Evolutionary conservation across 2,888 invertebrate genomes (phyloP).

Genomic region (Patella depressa): DNA sequence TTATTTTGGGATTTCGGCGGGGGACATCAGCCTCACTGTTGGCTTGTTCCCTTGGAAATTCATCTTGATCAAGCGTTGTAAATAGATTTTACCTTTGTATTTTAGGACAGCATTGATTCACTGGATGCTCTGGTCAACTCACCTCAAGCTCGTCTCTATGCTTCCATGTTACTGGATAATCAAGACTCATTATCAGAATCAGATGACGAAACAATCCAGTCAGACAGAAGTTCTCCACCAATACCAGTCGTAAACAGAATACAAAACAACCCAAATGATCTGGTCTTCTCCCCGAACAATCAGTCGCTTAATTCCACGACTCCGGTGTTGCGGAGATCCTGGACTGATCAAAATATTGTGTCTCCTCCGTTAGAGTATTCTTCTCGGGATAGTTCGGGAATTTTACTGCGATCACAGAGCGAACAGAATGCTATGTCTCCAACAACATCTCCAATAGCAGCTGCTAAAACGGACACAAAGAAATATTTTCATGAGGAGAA

Average conservation of each 20-base stretch:
- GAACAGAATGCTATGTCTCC: background rate
- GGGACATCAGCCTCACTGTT: too few species aligned
- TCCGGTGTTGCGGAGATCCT: background rate
- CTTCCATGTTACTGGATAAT: background rate
- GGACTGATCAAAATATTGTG: background rate
- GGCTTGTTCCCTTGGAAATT: too few species aligned
- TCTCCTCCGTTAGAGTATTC: background rate
- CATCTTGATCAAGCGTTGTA: too few species aligned
- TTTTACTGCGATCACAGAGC: background rate
- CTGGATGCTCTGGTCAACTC: conserved; percentile 18
- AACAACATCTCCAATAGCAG: background rate
- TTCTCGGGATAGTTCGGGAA: background rate
- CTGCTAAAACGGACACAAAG: too few species aligned
- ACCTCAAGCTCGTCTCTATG: background rate
- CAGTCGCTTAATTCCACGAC: background rate
- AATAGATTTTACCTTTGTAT: background rate
- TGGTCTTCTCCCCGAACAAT: background rate
- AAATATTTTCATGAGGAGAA: background rate
- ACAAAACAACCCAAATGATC: background rate
- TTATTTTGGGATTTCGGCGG: too few species aligned
- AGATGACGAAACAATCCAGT: background rate
- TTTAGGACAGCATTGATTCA: conserved; percentile 18
- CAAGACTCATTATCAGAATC: background rate
- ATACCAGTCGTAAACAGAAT: background rate
- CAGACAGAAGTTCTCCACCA: background rate